Conservation (phyloP, 2,113 vertebrate species). For the Isurus oxyrinchus region DNA sequence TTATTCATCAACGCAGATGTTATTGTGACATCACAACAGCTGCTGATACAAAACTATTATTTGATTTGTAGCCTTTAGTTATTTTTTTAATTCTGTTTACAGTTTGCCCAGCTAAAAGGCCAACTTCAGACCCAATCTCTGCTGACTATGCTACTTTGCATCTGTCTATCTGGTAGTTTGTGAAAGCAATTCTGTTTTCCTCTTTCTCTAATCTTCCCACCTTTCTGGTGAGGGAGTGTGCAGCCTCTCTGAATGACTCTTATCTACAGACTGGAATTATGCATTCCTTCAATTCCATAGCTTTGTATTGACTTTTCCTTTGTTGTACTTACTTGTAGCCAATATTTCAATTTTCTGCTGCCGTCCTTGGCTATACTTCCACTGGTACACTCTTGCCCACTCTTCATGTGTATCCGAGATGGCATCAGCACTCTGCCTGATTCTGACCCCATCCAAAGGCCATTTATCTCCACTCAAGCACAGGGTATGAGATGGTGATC, state of each 20-base stretch:
- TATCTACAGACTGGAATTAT: background rate
- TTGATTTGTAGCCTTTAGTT: conserved; percentile 1
- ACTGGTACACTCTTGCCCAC: background rate
- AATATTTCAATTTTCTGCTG: background rate
- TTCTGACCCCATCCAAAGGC: background rate
- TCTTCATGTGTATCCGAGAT: background rate
- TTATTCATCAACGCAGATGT: conserved; percentile 15
- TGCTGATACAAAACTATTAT: background rate
- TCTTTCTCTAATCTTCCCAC: background rate
- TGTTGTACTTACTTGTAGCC: background rate
- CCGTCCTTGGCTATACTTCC: background rate
- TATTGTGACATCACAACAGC: conserved; percentile 22
- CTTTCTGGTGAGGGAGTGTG: background rate
- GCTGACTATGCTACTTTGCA: background rate
- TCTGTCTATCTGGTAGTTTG: background rate
- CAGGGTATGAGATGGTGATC: background rate
- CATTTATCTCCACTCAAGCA: background rate
- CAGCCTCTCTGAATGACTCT: background rate
- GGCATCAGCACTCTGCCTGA: background rate
- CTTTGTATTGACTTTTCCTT: background rate
- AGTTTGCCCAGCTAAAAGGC: background rate
- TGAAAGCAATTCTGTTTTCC: background rate
- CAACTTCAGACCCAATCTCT: background rate
- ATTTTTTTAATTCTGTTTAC: background rate
- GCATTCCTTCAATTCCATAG: background rate